These are phyloP conservation scores for Lymantria monacha DNA, from an alignment of 2,888 invertebrate genomes.

Conservation along the genomic window DNA sequence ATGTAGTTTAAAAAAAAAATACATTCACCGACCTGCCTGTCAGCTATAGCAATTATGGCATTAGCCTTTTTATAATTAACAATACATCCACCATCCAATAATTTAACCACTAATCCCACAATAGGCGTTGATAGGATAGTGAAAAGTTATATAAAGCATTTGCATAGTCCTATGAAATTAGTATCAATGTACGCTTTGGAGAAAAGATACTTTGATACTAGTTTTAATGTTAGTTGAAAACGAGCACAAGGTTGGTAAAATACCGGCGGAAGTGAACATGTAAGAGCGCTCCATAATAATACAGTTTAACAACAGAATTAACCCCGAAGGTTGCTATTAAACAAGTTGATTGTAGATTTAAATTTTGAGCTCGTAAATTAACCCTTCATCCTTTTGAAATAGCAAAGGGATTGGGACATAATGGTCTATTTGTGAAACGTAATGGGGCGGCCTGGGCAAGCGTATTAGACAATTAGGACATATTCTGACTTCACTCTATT, in stretches of 20 bases:
- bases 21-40: too few relatives aligned
- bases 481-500: conserved; percentile 70
- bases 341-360: conserved; percentile 79
- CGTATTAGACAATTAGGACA: conserved; percentile 75
- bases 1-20: too few relatives aligned
- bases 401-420: conserved; percentile 80
- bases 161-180: too few relatives aligned
- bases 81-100: too few relatives aligned
- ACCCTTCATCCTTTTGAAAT: conserved; percentile 81
- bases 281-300: conserved; percentile 61
- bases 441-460: conserved; percentile 74
- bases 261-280: conserved; percentile 36
- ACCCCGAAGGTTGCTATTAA: conserved; percentile 72
- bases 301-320: conserved; percentile 73
- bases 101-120: too few relatives aligned
- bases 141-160: too few relatives aligned
- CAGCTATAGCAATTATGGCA: too few relatives aligned
- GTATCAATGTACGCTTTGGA: too few relatives aligned
- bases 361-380: conserved; percentile 81
- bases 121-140: too few relatives aligned
- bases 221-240: background rate
- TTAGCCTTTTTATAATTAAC: too few relatives aligned
- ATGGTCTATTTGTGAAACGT: conserved; percentile 81
- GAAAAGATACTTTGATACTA: too few relatives aligned
- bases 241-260: background rate